phyloP scores from a whole-genome alignment of 2,113 vertebrate species.

The Paraplagusia blochii region DNA sequence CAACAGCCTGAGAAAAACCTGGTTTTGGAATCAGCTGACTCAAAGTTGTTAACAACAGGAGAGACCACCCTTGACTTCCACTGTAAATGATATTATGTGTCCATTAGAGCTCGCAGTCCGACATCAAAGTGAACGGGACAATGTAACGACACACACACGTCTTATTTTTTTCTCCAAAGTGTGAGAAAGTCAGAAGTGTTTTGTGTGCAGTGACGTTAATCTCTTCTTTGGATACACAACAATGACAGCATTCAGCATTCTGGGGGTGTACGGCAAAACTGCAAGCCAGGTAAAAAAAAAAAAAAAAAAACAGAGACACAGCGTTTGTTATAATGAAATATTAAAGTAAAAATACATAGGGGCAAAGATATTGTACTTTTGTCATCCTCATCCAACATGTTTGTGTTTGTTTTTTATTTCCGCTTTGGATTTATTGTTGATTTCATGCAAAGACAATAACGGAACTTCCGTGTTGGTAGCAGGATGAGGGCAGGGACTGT shows the following conservation, averaged over 20 bases:
- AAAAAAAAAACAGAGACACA: not conserved
- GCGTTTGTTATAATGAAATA: not conserved
- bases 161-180: slow-evolving; percentile 33
- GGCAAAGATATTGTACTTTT: slow-evolving; percentile 43
- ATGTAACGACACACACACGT: slow-evolving; percentile 21
- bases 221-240: slow-evolving; percentile 71
- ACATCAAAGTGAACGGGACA: slow-evolving; percentile 56
- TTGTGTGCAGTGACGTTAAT: slow-evolving; percentile 61
- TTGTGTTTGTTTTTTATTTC: slow-evolving; percentile 59
- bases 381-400: slow-evolving; percentile 35
- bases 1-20: slow-evolving; percentile 63
- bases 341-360: not conserved
- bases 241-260: slow-evolving; percentile 48
- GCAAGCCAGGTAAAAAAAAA: slow-evolving; percentile 45
- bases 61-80: slow-evolving; percentile 67
- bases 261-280: slow-evolving; percentile 21
- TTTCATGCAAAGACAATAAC: slow-evolving; percentile 62
- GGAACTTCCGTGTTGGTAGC: slow-evolving; percentile 45
- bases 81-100: slow-evolving; percentile 62
- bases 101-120: slow-evolving; percentile 47
- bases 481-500: slow-evolving; percentile 36
- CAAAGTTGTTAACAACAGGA: slow-evolving; percentile 59
- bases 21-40: slow-evolving; percentile 52
- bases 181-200: slow-evolving; percentile 67
- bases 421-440: slow-evolving; percentile 64